Base-by-base conservation (phyloP, 2,888 invertebrate genomes). In the Drosophila lacicola region DNA sequence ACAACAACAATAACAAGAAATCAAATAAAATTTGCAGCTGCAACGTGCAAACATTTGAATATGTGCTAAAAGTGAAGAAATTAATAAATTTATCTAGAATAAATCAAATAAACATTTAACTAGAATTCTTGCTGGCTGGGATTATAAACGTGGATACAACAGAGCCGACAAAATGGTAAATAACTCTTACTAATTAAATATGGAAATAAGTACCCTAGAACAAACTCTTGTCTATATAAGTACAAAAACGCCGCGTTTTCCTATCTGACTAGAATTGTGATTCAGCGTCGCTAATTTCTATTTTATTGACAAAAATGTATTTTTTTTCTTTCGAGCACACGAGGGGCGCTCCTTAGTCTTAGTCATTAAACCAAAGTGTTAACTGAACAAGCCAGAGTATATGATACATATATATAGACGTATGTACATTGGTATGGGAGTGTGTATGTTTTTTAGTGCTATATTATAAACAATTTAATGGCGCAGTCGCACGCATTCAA, bases 271-370 rank as follows among this genome's bases (percentile, higher is more conserved):
- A 71, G 56, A 74, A 69, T 50, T 88, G 67, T 89, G 85, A 85
- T 72, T 89, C 85, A 85, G 89, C 85, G 65, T 55, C 67, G 78
- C 80, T 82, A 87, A 89, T 89, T 87, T 89, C 77, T 74, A 81
- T 84, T 89, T 85, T 87, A 85, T 85, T 89, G 70, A 80, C 87
- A 73, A 75, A 54, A 53, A 37, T 14, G 33, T 33, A 36, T 37
- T 11, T 25, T 25, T 25, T 25, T 60, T 53, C 67, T 62, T 70
- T 64, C 58, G 51, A 62, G 67, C 62, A 54, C 57, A 56, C 63
- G 42, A 19, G 44, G 77, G 88, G 77, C 89, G 88, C 88, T 85
- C 85, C 85, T 89, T 89, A 85, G 89, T 87, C 89, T 85, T 89
- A 85, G 89, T 85, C 89, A 85, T 87, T 85, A 87, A 72, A 70